A percentile compares a stretch with the other conserved stretches of the same genome.
Conservation (phyloP, 2,888 invertebrate genomes). For the Caenorhabditis sp. region DNA sequence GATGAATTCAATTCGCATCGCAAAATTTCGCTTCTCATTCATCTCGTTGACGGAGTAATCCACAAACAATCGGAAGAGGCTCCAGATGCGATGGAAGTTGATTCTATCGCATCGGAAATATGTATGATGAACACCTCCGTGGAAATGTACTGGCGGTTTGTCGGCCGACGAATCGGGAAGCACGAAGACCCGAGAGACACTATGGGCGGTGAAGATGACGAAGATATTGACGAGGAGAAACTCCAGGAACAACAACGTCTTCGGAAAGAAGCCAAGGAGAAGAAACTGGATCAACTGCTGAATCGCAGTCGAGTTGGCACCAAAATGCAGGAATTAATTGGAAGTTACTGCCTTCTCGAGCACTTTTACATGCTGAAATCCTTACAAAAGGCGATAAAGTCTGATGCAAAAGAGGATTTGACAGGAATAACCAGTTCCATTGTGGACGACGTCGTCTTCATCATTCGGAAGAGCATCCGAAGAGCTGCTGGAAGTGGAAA, state of each 20-base stretch:
- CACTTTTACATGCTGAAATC: constrained; percentile 96
- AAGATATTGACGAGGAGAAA: constrained; percentile 34
- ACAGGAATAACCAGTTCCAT: constrained; percentile 85
- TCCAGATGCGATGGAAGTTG: constrained; percentile 88
- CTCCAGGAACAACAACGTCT: constrained; percentile 42
- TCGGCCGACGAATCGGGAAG: constrained; percentile 84
- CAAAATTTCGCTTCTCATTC: constrained; percentile 30
- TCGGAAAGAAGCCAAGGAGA: constrained; percentile 66
- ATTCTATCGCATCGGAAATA: constrained; percentile 90
- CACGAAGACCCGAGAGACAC: constrained; percentile 13
- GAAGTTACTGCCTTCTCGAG: constrained; percentile 91
- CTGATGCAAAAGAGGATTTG: constrained; percentile 85
- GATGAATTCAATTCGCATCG: constrained; percentile 59
- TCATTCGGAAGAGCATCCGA: constrained; percentile 94
- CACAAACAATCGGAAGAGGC: constrained; percentile 16
- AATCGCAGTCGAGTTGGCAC: constrained; percentile 74
- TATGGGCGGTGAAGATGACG: constrained; percentile 21
- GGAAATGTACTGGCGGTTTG: constrained; percentile 92
- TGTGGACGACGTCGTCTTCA: constrained; percentile 97
- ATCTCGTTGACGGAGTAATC: constrained; percentile 19
- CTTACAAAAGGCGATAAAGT: constrained; percentile 89
- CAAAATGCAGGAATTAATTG: constrained; percentile 83
- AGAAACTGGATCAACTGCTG: constrained; percentile 74
- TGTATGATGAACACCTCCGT: constrained; percentile 91
- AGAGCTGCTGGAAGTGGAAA: constrained; percentile 92